Evolutionary conservation across 2,888 invertebrate species (phyloP).

Genomic region (Graphium colonna): DNA sequence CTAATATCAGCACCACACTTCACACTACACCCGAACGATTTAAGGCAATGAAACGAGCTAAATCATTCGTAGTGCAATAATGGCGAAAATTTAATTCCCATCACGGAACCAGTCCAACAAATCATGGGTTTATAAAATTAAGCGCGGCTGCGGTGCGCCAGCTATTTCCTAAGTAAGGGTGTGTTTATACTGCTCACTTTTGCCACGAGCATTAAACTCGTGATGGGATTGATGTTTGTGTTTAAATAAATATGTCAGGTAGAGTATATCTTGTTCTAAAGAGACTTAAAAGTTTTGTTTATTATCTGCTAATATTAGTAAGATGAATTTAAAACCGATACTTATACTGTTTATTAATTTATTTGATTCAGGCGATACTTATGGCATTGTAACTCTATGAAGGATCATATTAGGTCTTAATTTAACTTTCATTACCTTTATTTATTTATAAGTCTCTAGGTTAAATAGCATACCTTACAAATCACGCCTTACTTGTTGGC

Average conservation of each 20-base stretch:
- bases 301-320: no score
- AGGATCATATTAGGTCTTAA: no score
- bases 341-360: no score
- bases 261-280: no score
- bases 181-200: background rate
- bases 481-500: no score
- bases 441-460: no score
- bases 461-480: no score
- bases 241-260: background rate
- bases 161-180: conserved; percentile 22
- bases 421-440: no score
- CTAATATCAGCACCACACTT: background rate
- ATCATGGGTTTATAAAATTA: conserved; percentile 46
- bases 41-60: conserved; percentile 9
- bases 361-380: no score
- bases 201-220: background rate
- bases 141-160: conserved; percentile 27
- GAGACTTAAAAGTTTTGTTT: no score
- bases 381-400: no score
- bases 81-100: conserved; percentile 33
- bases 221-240: background rate
- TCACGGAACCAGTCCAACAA: conserved; percentile 34
- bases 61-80: conserved; percentile 25
- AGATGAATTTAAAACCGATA: no score
- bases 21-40: conserved; percentile 1